phyloP scores from a whole-genome alignment of 1,140 invertebrate species.

The Bombyx mandarina region DNA sequence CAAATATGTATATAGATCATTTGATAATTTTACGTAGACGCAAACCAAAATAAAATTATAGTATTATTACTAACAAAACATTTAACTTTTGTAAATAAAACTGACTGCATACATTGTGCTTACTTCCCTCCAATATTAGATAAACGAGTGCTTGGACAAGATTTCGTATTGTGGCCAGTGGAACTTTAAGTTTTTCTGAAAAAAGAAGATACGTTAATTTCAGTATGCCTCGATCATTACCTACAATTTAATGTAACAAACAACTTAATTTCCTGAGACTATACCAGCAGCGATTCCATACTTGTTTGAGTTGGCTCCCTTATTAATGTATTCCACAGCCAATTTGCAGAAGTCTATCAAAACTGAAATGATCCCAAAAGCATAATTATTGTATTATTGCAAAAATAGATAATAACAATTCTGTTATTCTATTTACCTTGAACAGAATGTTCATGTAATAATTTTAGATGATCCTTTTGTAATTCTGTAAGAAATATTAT shows the following conservation, averaged over 20 bases:
- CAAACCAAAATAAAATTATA: no score
- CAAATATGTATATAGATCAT: no score
- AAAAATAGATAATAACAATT: neutral
- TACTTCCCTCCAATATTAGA: conserved; percentile 54
- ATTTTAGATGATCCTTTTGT: conserved; percentile 48
- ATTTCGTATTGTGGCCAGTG: conserved; percentile 39
- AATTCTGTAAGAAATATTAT: conserved; percentile 57
- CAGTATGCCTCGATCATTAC: no score
- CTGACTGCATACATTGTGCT: conserved; percentile 50
- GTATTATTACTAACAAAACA: no score
- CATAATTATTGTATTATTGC: conserved; percentile 2
- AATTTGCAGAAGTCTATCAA: conserved; percentile 78
- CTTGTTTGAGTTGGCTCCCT: conserved; percentile 74
- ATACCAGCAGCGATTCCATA: conserved; percentile 72
- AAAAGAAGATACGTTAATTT: conserved; percentile 14
- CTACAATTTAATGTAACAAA: no score
- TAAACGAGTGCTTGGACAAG: conserved; percentile 53
- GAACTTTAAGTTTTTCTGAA: conserved; percentile 50
- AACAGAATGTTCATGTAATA: conserved; percentile 43
- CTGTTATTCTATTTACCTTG: conserved; percentile 27
- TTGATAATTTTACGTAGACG: no score
- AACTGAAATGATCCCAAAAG: conserved; percentile 61
- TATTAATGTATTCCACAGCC: conserved; percentile 73
- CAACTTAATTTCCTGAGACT: conserved; percentile 5
- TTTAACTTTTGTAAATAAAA: neutral